Conservation (phyloP, 2,113 vertebrate species). For the Euleptes europaea region DNA sequence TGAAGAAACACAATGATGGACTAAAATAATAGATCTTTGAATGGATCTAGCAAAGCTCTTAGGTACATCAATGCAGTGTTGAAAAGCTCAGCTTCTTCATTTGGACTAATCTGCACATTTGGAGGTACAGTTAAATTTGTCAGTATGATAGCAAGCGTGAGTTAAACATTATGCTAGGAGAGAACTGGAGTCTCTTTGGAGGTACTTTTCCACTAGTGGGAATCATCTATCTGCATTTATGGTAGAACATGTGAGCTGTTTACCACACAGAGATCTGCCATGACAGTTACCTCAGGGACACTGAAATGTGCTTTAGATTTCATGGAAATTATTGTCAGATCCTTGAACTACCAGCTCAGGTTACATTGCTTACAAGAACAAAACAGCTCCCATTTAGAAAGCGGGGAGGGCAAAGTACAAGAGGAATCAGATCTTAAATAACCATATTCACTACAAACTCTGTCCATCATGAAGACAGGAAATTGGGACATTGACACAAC, state of each 20-base stretch:
- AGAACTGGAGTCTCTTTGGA: not conserved
- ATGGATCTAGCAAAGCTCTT: no score
- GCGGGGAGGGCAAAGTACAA: not conserved
- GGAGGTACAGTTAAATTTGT: not conserved
- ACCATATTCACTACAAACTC: no score
- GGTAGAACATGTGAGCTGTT: not conserved
- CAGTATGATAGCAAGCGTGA: accelerated
- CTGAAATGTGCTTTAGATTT: not conserved
- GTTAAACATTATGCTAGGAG: not conserved
- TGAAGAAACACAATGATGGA: no score
- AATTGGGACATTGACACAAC: not conserved
- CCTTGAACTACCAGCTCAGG: not conserved
- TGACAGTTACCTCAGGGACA: not conserved
- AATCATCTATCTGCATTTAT: not conserved
- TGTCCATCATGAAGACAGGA: not conserved
- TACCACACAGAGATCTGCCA: not conserved
- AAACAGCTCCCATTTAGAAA: not conserved
- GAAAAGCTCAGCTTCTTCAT: not conserved
- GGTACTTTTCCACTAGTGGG: no score
- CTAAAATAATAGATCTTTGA: no score
- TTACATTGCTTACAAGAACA: not conserved
- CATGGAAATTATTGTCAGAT: not conserved
- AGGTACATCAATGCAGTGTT: not conserved
- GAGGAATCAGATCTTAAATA: not conserved
- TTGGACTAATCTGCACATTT: not conserved